phyloP scores from a whole-genome alignment of 2,888 invertebrate species.

The Drosophila sordidapex region DNA sequence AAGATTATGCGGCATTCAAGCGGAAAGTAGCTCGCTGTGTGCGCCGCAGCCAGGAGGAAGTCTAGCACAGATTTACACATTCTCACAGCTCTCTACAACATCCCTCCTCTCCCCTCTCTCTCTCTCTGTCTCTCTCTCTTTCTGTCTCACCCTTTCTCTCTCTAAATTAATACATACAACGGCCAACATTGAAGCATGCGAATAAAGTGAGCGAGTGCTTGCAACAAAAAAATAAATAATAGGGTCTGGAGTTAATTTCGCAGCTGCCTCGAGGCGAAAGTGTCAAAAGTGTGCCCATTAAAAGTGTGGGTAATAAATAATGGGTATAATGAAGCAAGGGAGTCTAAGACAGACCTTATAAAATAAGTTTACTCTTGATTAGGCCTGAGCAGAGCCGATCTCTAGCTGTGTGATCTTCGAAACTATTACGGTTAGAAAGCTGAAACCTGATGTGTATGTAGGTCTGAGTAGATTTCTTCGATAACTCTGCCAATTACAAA shows the following conservation, averaged over 20 bases:
- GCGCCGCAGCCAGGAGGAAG: constrained; percentile 98
- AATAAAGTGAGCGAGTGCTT: constrained; percentile 53
- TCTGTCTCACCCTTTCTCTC: background rate
- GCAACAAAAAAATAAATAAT: constrained; percentile 9
- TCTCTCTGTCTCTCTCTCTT: background rate
- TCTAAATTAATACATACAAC: constrained; percentile 5
- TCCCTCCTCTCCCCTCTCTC: background rate
- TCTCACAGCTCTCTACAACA: background rate
- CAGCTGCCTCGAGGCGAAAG: constrained; percentile 34
- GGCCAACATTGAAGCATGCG: constrained; percentile 47
- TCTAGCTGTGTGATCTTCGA: background rate
- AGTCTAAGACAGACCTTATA: background rate
- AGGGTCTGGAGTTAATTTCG: constrained; percentile 14
- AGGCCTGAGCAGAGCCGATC: background rate
- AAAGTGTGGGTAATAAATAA: background rate
- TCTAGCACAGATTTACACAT: constrained; percentile 27
- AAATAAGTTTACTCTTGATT: background rate
- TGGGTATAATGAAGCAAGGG: background rate
- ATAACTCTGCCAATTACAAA: background rate
- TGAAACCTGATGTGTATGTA: background rate
- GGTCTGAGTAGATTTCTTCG: background rate
- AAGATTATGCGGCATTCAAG: constrained; percentile 98
- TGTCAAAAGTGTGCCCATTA: constrained; percentile 29
- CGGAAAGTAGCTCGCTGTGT: constrained; percentile 99
- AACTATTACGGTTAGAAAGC: background rate